Evolutionary conservation across 2,797 vertebrate species (phyloP), one percentile per base, ranked within the genome.

Genomic region (Basileuterus tristriatus): DNA sequence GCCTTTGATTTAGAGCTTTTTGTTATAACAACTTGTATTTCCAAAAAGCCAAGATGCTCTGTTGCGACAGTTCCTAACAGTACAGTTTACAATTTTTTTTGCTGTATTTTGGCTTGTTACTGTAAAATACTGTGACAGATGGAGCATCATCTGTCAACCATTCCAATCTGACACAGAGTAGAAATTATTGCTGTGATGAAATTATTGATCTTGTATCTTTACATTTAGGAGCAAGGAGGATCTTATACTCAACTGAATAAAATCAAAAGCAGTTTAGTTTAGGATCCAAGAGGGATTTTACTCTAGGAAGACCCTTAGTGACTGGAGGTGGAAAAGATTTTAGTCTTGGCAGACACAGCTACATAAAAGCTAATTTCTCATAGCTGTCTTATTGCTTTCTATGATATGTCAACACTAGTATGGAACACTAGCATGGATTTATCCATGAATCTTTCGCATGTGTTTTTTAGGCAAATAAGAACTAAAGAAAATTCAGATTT

Each of bases 41-140:
- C 71, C 50, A 72, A 86, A 87, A 85, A 60, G 2, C 21, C 71
- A 87, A 71, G 93, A 93, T 84, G 64, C 37, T 93, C 30, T 90
- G 59, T 88, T 91, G 77, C 10, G 1, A 95, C 17, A 32, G 60
- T 94, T 94, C 80, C 79, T 92, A 93, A 67, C 67, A 74, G 85
- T 88, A 86, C 52, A 87, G 77, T 88, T 93, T 91, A 83, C 82
- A 81, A 32, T 77, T 34, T 85, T 83, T 94, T 91, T 84, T 80
- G 6, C 77, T 81, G 49, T 86, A 80, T 96, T 95, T 97, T 96
- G 83, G 93, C 96, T 91, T 93, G 87, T 93, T 95, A 95, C 87
- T 86, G 89, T 94, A 95, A 96, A 97, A 96, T 95, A 96, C 89
- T 93, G 93, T 97, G 96, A 96, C 96, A 97, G 96, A 97, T 96